phyloP scores from a whole-genome alignment of 2,113 vertebrate genomes.

The Rhinichthys klamathensis region DNA sequence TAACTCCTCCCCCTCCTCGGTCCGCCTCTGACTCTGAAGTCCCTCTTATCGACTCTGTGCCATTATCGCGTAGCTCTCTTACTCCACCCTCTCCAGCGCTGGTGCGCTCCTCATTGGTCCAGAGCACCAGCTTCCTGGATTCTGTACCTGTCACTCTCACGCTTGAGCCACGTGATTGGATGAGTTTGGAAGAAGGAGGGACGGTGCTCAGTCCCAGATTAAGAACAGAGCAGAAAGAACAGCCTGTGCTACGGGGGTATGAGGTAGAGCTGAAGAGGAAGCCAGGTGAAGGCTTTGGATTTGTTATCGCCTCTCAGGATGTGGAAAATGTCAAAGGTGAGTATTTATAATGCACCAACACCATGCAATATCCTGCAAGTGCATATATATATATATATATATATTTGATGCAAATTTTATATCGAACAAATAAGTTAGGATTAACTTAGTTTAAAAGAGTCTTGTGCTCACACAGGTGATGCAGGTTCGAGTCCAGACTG shows the following conservation, averaged over 20 bases:
- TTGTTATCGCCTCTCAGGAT: slow-evolving; percentile 79
- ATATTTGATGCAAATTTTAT: background rate
- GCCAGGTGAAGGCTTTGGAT: slow-evolving; percentile 77
- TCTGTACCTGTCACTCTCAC: slow-evolving; percentile 78
- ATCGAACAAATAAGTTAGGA: background rate
- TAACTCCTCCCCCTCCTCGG: slow-evolving; percentile 59
- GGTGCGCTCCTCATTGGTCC: slow-evolving; percentile 65
- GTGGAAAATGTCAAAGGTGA: slow-evolving; percentile 67
- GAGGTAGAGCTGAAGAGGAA: slow-evolving; percentile 77
- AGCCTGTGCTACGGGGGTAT: slow-evolving; percentile 45
- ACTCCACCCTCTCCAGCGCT: slow-evolving; percentile 47
- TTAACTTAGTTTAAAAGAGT: background rate
- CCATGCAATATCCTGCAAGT: background rate
- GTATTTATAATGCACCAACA: slow-evolving; percentile 44
- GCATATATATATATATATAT: no score
- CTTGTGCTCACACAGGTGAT: no score
- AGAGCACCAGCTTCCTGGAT: slow-evolving; percentile 82
- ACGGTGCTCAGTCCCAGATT: slow-evolving; percentile 51
- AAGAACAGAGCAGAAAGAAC: slow-evolving; percentile 47
- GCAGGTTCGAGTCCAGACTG: background rate
- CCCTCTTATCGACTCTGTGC: slow-evolving; percentile 24
- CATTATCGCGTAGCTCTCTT: slow-evolving; percentile 33
- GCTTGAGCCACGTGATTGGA: slow-evolving; percentile 74
- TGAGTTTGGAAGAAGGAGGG: slow-evolving; percentile 70
- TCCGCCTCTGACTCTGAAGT: slow-evolving; percentile 53